Conservation (phyloP, 2,888 invertebrate genomes). For the Pachydiplax longipennis region DNA sequence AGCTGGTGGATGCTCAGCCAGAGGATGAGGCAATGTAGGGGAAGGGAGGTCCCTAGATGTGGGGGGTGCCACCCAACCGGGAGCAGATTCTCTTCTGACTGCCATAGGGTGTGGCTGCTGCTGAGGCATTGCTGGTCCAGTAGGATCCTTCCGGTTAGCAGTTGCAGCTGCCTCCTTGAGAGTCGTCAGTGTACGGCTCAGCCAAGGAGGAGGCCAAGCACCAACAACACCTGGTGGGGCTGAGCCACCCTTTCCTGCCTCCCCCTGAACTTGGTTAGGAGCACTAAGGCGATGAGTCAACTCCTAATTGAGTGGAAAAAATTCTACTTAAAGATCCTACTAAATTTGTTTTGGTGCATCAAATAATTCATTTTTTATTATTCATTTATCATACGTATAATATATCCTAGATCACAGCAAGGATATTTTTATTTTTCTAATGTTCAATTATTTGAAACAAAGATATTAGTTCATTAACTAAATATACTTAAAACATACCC, state of each 20-base stretch:
- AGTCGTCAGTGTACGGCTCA: constrained; percentile 22
- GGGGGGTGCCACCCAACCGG: constrained; percentile 1
- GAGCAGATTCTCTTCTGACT: constrained; percentile 7
- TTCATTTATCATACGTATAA: background rate
- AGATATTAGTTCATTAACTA: no score
- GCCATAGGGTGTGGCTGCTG: background rate
- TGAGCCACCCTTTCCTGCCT: background rate
- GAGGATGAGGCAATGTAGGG: background rate
- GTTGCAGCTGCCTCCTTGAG: constrained; percentile 32
- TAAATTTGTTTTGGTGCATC: background rate
- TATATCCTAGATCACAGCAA: background rate
- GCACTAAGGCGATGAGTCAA: constrained; percentile 21
- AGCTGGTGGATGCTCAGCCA: constrained; percentile 5
- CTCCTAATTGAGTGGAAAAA: background rate
- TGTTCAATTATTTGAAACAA: no score
- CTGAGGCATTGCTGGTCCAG: background rate
- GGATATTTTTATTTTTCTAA: background rate
- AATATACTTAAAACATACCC: no score
- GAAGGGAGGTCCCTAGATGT: background rate
- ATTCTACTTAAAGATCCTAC: background rate
- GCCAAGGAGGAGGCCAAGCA: constrained; percentile 32
- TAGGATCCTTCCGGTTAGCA: constrained; percentile 21
- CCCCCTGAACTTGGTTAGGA: constrained; percentile 6
- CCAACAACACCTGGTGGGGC: background rate
- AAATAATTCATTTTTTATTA: background rate